Percentiles rank a stretch among this genome's conserved stretches.
Evolutionary conservation across 53 echinoderm and acorn worm genomes (phyloP).

Genomic region (Actinopyga echinites): DNA sequence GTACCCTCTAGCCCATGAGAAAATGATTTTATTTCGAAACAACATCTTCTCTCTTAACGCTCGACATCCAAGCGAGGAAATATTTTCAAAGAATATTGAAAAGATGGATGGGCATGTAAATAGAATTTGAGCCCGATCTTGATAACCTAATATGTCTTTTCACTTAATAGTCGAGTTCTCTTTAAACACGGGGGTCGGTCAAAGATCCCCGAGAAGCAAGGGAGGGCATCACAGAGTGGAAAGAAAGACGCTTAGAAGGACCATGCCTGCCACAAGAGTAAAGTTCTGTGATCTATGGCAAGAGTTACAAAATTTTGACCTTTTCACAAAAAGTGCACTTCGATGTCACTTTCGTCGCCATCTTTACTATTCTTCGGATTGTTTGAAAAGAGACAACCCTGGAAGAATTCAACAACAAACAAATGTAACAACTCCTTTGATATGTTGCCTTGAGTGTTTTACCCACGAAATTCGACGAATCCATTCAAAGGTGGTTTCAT

Average conservation of each 20-base stretch:
- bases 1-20: conserved; percentile 24
- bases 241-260: too few relatives aligned
- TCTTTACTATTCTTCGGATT: too few relatives aligned
- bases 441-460: conserved; percentile 1
- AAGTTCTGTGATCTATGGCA: too few relatives aligned
- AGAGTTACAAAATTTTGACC: too few relatives aligned
- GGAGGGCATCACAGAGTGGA: too few relatives aligned
- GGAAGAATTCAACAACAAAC: background rate
- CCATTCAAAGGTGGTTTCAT: too few relatives aligned
- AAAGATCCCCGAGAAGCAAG: too few relatives aligned
- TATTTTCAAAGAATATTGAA: conserved; percentile 31
- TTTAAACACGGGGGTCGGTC: background rate
- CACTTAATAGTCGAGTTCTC: conserved; percentile 6
- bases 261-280: too few relatives aligned
- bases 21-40: conserved; percentile 21
- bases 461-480: background rate
- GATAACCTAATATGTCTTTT: conserved; percentile 25
- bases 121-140: conserved; percentile 18
- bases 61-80: conserved; percentile 17
- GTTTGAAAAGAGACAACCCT: too few relatives aligned
- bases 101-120: background rate
- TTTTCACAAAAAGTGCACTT: too few relatives aligned
- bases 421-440: background rate
- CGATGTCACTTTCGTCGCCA: too few relatives aligned
- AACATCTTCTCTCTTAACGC: conserved; percentile 27